A percentile compares a stretch with the other conserved stretches of the same genome.
Conservation (phyloP, 2,797 vertebrate species). For the Peromyscus aztecus region DNA sequence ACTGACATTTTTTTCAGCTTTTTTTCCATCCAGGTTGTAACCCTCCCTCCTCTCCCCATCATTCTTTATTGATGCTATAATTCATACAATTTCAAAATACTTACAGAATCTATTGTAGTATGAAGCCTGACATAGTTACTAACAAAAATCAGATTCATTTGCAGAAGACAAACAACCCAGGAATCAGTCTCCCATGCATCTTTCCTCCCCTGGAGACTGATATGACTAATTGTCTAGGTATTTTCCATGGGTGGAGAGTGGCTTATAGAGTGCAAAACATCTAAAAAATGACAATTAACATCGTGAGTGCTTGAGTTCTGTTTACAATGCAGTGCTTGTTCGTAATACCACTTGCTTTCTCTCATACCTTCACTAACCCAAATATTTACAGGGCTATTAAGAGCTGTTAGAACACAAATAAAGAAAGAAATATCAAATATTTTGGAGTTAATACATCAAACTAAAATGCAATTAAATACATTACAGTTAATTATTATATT, state of each 20-base stretch:
- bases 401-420: not conserved
- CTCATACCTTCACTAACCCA: not conserved
- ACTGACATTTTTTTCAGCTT: not conserved
- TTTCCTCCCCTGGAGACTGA: not conserved
- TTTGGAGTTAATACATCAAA: not conserved
- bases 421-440: not conserved
- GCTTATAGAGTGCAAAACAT: not conserved
- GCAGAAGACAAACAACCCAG: not conserved
- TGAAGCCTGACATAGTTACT: not conserved
- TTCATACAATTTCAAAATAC: not conserved
- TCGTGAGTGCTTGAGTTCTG: not conserved
- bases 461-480: not conserved
- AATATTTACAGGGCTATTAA: not conserved
- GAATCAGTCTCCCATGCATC: not conserved
- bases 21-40: not conserved
- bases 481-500: not conserved
- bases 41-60: fast-evolving
- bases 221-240: not conserved
- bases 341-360: not conserved
- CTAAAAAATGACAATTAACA: not conserved
- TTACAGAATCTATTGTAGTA: not conserved
- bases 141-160: slow-evolving; percentile 18
- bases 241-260: not conserved
- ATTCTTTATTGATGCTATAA: not conserved
- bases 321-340: not conserved